phyloP scores from a whole-genome alignment of 2,113 vertebrate genomes.

The Dicrurus megarhynchus region DNA sequence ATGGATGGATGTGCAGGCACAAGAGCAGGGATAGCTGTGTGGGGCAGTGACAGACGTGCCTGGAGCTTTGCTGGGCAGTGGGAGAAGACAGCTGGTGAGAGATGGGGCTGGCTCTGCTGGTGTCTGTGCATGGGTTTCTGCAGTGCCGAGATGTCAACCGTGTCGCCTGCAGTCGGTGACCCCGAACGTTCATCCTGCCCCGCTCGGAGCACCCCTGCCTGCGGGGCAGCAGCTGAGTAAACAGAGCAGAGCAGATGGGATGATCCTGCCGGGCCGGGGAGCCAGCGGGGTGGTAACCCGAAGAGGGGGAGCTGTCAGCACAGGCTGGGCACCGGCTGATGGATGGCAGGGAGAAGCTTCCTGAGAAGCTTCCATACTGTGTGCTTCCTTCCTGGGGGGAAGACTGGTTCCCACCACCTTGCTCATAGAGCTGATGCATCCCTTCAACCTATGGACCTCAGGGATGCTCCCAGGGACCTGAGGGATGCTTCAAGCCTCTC shows the following conservation, averaged over 20 bases:
- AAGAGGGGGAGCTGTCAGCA: slow-evolving; percentile 55
- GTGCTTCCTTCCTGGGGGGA: background rate
- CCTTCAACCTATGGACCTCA: background rate
- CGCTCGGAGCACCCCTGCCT: background rate
- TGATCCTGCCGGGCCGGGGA: background rate
- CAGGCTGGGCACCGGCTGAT: background rate
- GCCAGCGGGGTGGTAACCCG: background rate
- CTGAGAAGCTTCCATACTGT: slow-evolving; percentile 27
- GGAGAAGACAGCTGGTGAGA: background rate
- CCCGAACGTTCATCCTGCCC: slow-evolving; percentile 18
- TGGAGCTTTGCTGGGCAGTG: fast-evolving
- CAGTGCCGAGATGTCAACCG: background rate
- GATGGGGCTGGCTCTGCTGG: background rate
- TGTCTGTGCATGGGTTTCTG: background rate
- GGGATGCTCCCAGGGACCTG: background rate
- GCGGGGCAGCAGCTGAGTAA: slow-evolving; percentile 52
- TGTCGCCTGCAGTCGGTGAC: slow-evolving; percentile 28
- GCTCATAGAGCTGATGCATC: background rate
- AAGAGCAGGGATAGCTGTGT: background rate
- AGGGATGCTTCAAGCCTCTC: background rate
- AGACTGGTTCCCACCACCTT: background rate
- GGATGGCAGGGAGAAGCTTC: slow-evolving; percentile 41
- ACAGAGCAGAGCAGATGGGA: slow-evolving; percentile 52
- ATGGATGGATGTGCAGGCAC: background rate
- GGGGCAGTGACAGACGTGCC: background rate